Evolutionary conservation across 2,888 invertebrate genomes (phyloP), one percentile per base, ranked within the genome.

Genomic region (Coelopa pilipes): DNA sequence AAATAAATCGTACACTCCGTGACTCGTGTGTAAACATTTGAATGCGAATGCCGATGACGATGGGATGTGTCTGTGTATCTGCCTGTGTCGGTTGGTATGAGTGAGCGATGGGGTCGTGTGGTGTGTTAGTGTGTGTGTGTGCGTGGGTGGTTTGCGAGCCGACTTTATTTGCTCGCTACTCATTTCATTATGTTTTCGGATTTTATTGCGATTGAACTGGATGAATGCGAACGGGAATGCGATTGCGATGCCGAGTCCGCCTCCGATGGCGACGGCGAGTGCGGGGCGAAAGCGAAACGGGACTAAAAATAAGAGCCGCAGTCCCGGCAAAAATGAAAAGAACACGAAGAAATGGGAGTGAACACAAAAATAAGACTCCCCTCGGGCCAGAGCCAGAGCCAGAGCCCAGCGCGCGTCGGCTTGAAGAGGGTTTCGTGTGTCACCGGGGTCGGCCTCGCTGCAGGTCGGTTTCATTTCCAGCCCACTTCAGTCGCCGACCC

Each of bases 381-480:
- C 53, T 53, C 15, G 13, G 49, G 49, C 19, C 21, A 59, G n/a
- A 59, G 21, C 17, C 17, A 59, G 21, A 59, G 59, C 13, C 5
- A 59, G 21, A 21, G 65, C 47, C 47, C 3, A 63, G 45, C 15
- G 17, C 71, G 19, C 47, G 55, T 45, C 55, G 13, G 1, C 50
- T 78, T 76, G 62, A 79, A 80, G 76, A 73, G 76, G 73, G 67
- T 75, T 74, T 79, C 79, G 76, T 75, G 71, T 79, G 79, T 77
- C 76, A 65, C 53, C 24, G 71, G 17, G 45, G 53, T 62, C 62
- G 15, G 24, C 55, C 46, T 12, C 34, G 34, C 7, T 34, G 2
- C 12, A 13, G 19, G 60, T 17, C 21, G 53, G 53, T 60, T 66
- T 50, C 19, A 55, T 57, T 69, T 57, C 13, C 59, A 34, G 34